Base-by-base conservation (phyloP, 2,113 vertebrate species). In the Gorsachius goisagi region DNA sequence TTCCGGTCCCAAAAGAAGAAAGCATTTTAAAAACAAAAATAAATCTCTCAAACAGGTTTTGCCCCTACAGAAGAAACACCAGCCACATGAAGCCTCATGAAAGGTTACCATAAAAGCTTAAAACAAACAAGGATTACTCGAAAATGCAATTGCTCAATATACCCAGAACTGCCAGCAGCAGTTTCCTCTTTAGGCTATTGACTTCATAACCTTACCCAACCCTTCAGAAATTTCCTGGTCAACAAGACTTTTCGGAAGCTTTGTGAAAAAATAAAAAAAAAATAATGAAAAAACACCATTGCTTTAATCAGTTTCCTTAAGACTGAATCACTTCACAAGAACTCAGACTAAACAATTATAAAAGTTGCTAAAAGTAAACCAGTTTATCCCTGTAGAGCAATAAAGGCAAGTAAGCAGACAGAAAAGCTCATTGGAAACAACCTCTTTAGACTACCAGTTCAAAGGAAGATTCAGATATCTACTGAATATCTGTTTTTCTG, bases 131-230 rank as follows among this genome's bases (percentile, higher is more conserved):
- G 47, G 56, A 68, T 94, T 96, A 92, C 88, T 96, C 11, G 9
- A 93, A 97, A 95, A 97, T 80, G 50, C n/a, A 89, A 52, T 96
- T 97, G 84, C 95, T 95, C 87, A 97, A 94, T 78, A 87, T 76
- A 72, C n/a, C 66, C 81, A 79, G 67, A 95, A 91, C n/a, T 80
- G 77, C 62, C 80, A 87, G 66, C 80, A 89, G 62, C 80, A 82
- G 90, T 94, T 97, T 96, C 91, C 87, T 95, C 84, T 95, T 92
- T 87, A 82, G 53, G 77, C 66, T 74, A 28, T 33, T 96, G 89
- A 94, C 89, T 97, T 96, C 84, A 87, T 91, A 95, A 92, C 58
- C 77, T 96, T 92, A 94, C 77, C 58, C 91, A 97, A 91, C 76
- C 47, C 79, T 93, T 63, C 76, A 91, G 74, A 92, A 95, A 95